Evolutionary conservation across 2,797 vertebrate genomes (phyloP).

Genomic region (Pteropus rufus): DNA sequence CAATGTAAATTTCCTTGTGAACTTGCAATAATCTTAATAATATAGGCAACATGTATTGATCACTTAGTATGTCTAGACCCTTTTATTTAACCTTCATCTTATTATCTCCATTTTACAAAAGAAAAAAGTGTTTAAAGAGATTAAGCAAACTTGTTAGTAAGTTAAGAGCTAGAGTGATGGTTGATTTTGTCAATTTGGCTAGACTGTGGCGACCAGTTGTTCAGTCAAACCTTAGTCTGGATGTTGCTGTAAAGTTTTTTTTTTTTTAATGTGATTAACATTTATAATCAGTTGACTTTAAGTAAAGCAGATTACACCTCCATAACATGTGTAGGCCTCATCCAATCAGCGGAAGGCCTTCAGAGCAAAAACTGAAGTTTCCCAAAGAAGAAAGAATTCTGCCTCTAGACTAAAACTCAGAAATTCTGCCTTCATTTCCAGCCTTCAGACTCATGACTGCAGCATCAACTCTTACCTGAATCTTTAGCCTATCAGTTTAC

Average conservation of each 20-base stretch:
- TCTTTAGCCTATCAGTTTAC: neutral
- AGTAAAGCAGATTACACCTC: neutral
- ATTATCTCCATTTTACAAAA: slow-evolving; percentile 20
- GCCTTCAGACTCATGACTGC: neutral
- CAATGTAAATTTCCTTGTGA: slow-evolving; percentile 16
- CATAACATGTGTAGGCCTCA: neutral
- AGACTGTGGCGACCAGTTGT: neutral
- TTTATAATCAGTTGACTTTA: neutral
- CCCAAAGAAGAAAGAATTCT: neutral
- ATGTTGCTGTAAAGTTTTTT: neutral
- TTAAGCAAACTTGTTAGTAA: neutral
- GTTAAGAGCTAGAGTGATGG: neutral
- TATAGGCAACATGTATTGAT: neutral
- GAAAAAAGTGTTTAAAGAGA: neutral
- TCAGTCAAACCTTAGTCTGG: neutral
- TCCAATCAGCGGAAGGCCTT: neutral
- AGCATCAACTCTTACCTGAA: neutral
- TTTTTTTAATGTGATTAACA: slow-evolving; percentile 1
- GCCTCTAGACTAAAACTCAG: neutral
- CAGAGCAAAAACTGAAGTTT: neutral
- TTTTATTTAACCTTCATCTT: neutral
- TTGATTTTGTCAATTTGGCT: neutral
- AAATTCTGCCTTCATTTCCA: neutral
- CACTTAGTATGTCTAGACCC: neutral
- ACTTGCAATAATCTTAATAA: neutral